A percentile compares a stretch with the other conserved stretches of the same genome.
These are phyloP conservation scores for Varanus salvator DNA, from an alignment of 2,113 vertebrate genomes.

Conservation along the genomic window DNA sequence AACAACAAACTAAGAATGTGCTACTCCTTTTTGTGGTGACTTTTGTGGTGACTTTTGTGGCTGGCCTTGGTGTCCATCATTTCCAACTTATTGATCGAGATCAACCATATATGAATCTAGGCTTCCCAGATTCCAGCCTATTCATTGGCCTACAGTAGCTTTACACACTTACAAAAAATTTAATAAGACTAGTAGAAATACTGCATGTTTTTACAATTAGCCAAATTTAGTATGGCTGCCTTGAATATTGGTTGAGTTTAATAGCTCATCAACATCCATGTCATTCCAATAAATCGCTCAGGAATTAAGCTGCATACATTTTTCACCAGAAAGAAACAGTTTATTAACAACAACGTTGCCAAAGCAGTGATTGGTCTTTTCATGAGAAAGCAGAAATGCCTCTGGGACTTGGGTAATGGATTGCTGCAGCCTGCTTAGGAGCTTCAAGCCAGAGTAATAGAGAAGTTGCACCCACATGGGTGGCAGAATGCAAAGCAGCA, in stretches of 20 bases:
- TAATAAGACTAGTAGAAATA: background rate
- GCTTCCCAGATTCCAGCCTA: background rate
- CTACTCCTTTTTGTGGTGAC: too few relatives aligned
- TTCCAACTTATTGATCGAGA: background rate
- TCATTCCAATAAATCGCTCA: background rate
- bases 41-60: too few relatives aligned
- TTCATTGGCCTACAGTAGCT: background rate
- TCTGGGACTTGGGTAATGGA: background rate
- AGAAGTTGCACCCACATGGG: background rate
- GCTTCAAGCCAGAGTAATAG: slow-evolving; percentile 5
- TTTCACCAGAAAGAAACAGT: background rate
- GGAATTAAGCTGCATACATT: background rate
- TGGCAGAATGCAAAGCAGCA: background rate
- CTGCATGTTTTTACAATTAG: background rate
- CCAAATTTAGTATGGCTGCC: background rate
- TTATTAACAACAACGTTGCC: background rate
- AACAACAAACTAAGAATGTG: too few relatives aligned
- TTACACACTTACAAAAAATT: background rate
- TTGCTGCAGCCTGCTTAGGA: background rate
- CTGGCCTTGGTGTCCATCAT: background rate
- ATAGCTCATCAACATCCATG: background rate
- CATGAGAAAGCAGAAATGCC: background rate
- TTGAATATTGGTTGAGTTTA: background rate
- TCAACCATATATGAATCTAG: background rate
- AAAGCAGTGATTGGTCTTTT: background rate